Conservation (phyloP, 1,140 invertebrate species). For the Heliconius nattereri region DNA sequence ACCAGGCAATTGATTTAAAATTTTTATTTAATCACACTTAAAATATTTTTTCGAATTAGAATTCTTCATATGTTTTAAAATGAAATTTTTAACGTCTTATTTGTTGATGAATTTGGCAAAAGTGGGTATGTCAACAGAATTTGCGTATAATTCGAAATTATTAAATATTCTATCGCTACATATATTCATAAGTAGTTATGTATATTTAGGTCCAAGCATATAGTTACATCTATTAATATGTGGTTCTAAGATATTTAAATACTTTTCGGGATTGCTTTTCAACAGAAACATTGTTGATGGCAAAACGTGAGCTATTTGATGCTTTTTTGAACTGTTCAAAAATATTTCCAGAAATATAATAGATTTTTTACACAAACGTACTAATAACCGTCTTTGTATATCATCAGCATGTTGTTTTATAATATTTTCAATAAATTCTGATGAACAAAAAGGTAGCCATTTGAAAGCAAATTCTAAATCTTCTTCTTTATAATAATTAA, state of each 20-base stretch:
- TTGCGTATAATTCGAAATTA: slow-evolving; percentile 49
- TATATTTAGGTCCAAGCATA: slow-evolving; percentile 46
- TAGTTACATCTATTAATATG: slow-evolving; percentile 23
- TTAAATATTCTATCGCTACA: slow-evolving; percentile 48
- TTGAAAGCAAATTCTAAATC: slow-evolving; percentile 49
- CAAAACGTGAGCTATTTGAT: slow-evolving; percentile 13
- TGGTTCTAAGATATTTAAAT: slow-evolving; percentile 47
- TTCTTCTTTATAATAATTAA: slow-evolving; percentile 47
- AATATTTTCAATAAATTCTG: slow-evolving; percentile 48
- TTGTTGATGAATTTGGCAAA: slow-evolving; percentile 52
- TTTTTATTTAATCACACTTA: slow-evolving; percentile 47
- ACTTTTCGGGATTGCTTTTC: slow-evolving; percentile 45
- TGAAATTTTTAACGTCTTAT: slow-evolving; percentile 52
- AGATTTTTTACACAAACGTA: slow-evolving; percentile 56
- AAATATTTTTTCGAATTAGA: slow-evolving; percentile 40
- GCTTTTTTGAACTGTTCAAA: background rate
- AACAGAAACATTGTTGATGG: slow-evolving; percentile 44
- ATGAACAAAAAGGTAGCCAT: slow-evolving; percentile 61
- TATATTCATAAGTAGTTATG: slow-evolving; percentile 51
- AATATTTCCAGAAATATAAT: slow-evolving; percentile 47
- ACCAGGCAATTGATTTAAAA: slow-evolving; percentile 51
- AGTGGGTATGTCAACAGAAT: slow-evolving; percentile 41
- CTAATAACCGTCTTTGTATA: slow-evolving; percentile 42
- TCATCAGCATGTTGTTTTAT: slow-evolving; percentile 42
- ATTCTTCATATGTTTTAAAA: slow-evolving; percentile 45